A percentile compares a stretch with the other conserved stretches of the same genome.
phyloP scores from a whole-genome alignment of 2,888 invertebrate species.

The Petrophora chlorosata region DNA sequence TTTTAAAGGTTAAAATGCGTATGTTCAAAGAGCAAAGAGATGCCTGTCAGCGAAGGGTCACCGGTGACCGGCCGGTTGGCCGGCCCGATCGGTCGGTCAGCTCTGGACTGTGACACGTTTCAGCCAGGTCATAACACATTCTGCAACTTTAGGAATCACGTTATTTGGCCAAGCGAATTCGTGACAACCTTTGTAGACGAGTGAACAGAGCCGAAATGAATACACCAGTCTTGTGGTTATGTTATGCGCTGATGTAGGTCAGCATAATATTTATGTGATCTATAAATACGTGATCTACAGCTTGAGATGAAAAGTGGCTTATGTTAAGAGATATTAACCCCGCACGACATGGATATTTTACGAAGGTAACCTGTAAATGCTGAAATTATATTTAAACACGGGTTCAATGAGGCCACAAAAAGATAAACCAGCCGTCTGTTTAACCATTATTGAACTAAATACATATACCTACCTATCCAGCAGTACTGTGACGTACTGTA shows the following conservation, averaged over 20 bases:
- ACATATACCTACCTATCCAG: too few species aligned
- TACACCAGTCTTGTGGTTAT: conserved; percentile 6
- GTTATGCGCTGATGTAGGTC: conserved; percentile 8
- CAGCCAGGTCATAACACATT: conserved; percentile 40
- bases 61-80: conserved; percentile 2
- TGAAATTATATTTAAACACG: too few species aligned
- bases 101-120: conserved; percentile 29
- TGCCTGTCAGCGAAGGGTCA: conserved; percentile 31
- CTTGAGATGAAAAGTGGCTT: too few species aligned
- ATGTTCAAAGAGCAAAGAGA: conserved; percentile 34
- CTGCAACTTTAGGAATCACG: conserved; percentile 49
- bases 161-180: conserved; percentile 43
- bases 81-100: conserved; percentile 6
- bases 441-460: too few species aligned
- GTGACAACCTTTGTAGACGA: conserved; percentile 28
- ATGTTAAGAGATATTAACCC: too few species aligned
- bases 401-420: too few species aligned
- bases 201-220: conserved; percentile 12
- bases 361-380: too few species aligned
- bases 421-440: too few species aligned
- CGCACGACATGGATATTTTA: too few species aligned
- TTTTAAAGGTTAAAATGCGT: conserved; percentile 36
- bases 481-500: too few species aligned
- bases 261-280: conserved; percentile 8
- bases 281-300: not conserved